Conservation (phyloP, 2,113 vertebrate genomes). For the Petaurus breviceps region DNA sequence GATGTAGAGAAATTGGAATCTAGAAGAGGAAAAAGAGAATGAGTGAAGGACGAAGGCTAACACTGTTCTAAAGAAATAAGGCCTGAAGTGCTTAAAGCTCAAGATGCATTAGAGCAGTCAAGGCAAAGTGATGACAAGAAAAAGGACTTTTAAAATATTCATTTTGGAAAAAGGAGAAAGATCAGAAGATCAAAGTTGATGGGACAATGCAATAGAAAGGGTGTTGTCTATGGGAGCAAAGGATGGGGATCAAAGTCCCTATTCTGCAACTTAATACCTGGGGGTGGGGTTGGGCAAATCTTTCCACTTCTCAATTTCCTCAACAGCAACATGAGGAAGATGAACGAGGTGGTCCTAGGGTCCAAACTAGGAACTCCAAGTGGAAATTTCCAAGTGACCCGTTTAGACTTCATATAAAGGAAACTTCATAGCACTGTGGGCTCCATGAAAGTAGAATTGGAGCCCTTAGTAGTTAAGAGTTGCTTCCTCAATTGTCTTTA, state of each 20-base stretch:
- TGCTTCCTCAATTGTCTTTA: neutral
- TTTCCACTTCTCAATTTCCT: neutral
- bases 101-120: neutral
- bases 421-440: neutral
- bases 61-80: neutral
- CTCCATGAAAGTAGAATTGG: neutral
- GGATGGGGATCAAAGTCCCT: neutral
- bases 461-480: neutral
- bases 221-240: neutral
- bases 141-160: neutral
- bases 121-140: neutral
- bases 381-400: neutral
- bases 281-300: neutral
- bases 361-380: neutral
- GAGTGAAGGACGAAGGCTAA: neutral
- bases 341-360: neutral
- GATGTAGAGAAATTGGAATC: neutral
- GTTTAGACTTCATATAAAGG: neutral
- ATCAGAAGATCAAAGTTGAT: neutral
- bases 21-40: neutral
- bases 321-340: neutral
- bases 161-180: neutral
- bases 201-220: neutral
- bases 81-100: neutral
- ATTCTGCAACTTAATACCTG: neutral